Evolutionary conservation across 2,888 invertebrate species (phyloP), one percentile per base, ranked within the genome.

Genomic region (Tanytarsus gracilentus): DNA sequence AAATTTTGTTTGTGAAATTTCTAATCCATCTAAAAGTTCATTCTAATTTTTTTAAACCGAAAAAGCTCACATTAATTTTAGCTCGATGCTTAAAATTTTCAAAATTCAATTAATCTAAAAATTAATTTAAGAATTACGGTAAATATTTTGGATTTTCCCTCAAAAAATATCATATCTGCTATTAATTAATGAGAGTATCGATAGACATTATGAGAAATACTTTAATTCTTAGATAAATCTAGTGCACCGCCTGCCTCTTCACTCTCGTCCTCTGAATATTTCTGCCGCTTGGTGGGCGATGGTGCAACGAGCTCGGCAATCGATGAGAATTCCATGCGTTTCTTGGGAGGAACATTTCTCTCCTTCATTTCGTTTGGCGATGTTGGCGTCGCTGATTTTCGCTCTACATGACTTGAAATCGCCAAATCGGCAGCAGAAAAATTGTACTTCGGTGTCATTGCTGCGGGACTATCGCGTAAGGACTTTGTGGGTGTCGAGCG

Each of bases 221-320:
- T 14, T 60, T 39, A 60, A 60, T 60, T 60, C 14, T 60, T 60
- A 2, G 60, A 60, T 36, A 60, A 36, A 33, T 60, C 36, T 27
- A 60, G 50, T n/a, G 50, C 50, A 9, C 36, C 60, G 7, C 50
- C 36, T 16, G 49, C 60, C 11, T 50, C 50, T 16, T 59, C 58
- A 23, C 44, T 36, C 2, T 8, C 21, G 8, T 50, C 72, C 63
- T 72, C 73, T 14, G 79, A 80, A 26, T 76, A 70, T 70, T 82
- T 83, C 4, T 79, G 73, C 51, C 83, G 72, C 70, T 84, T 84
- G 9, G 78, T 66, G 44, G 80, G 78, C 61, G 76, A 75, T 61
- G 82, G 81, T 62, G 76, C 73, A n/a, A 70, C 74, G 56, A 74
- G 63, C 64, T 74, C 74, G 3, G 74, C 74, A 48, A 74, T 73